These are phyloP conservation scores for Drosophila cognata DNA, from an alignment of 2,888 invertebrate genomes.

Conservation along the genomic window DNA sequence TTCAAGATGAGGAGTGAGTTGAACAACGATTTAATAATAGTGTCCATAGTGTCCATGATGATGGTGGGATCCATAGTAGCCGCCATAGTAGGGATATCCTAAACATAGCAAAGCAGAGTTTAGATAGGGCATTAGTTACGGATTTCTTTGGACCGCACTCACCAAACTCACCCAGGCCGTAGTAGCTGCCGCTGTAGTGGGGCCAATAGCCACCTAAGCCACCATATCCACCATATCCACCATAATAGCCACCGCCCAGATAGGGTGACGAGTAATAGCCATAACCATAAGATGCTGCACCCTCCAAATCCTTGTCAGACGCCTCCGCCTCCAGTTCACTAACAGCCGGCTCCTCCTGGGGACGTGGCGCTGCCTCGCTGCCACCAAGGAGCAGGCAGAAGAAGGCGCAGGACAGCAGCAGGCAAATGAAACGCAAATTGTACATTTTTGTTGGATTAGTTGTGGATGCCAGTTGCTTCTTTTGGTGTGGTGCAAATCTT, in stretches of 20 bases:
- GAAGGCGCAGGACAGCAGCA: slow-evolving; percentile 61
- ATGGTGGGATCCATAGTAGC: slow-evolving; percentile 75
- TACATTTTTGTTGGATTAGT: slow-evolving; percentile 61
- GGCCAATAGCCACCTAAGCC: slow-evolving; percentile 73
- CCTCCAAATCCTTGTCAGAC: slow-evolving; percentile 81
- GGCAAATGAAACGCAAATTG: slow-evolving; percentile 49
- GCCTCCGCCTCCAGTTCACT: slow-evolving; percentile 70
- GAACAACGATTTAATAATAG: slow-evolving; percentile 66
- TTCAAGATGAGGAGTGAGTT: slow-evolving; percentile 48
- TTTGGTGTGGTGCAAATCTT: slow-evolving; percentile 60
- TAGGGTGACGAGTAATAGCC: slow-evolving; percentile 83
- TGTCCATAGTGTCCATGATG: slow-evolving; percentile 80
- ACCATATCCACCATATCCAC: slow-evolving; percentile 69
- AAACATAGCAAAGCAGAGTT: background rate
- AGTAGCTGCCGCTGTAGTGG: slow-evolving; percentile 72
- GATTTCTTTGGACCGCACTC: background rate
- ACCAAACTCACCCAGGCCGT: slow-evolving; percentile 73
- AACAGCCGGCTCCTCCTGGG: slow-evolving; percentile 67
- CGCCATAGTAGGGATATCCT: slow-evolving; percentile 81
- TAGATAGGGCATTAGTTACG: background rate
- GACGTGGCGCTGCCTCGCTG: slow-evolving; percentile 64
- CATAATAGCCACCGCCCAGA: slow-evolving; percentile 68
- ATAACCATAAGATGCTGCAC: slow-evolving; percentile 81
- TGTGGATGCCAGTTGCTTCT: slow-evolving; percentile 9
- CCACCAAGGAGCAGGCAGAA: slow-evolving; percentile 47